These are phyloP conservation scores for Agapetus fuscipes DNA, from an alignment of 2,888 invertebrate genomes.

Conservation along the genomic window DNA sequence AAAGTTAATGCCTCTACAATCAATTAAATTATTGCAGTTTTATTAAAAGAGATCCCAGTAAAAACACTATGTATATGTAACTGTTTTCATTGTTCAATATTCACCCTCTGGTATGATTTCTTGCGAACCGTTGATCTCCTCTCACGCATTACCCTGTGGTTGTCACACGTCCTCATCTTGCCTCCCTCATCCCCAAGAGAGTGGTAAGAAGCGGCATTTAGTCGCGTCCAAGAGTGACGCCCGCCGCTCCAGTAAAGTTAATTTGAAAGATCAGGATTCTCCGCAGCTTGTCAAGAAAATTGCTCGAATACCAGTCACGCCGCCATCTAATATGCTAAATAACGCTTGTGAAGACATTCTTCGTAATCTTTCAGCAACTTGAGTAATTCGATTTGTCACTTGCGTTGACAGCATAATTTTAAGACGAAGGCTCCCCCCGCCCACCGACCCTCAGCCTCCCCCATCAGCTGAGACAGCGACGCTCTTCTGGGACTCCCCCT, in stretches of 20 bases:
- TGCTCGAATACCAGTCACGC: slow-evolving; percentile 19
- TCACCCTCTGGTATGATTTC: too few relatives aligned
- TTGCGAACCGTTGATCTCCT: too few relatives aligned
- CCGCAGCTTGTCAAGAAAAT: slow-evolving; percentile 17
- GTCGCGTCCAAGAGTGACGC: slow-evolving; percentile 12
- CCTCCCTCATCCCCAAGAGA: too few relatives aligned
- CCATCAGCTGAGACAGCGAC: slow-evolving; percentile 6
- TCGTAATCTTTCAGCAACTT: slow-evolving; percentile 22
- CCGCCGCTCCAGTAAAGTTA: slow-evolving; percentile 14
- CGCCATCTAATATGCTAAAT: slow-evolving; percentile 21
- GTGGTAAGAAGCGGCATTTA: too few relatives aligned
- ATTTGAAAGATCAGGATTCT: slow-evolving; percentile 11
- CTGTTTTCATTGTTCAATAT: too few relatives aligned
- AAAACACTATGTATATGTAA: too few relatives aligned
- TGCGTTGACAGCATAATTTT: slow-evolving; percentile 23
- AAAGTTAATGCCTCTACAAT: too few relatives aligned
- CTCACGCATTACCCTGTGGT: too few relatives aligned
- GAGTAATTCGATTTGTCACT: slow-evolving; percentile 23
- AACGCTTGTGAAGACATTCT: slow-evolving; percentile 21
- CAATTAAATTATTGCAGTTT: too few relatives aligned
- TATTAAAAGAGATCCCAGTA: too few relatives aligned
- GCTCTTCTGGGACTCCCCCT: slow-evolving; percentile 3
- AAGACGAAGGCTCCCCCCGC: slow-evolving; percentile 21
- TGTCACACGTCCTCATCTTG: too few relatives aligned
- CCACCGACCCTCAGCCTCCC: slow-evolving; percentile 22